Conservation (phyloP, 2,888 invertebrate genomes). For the Clivina fossor region DNA sequence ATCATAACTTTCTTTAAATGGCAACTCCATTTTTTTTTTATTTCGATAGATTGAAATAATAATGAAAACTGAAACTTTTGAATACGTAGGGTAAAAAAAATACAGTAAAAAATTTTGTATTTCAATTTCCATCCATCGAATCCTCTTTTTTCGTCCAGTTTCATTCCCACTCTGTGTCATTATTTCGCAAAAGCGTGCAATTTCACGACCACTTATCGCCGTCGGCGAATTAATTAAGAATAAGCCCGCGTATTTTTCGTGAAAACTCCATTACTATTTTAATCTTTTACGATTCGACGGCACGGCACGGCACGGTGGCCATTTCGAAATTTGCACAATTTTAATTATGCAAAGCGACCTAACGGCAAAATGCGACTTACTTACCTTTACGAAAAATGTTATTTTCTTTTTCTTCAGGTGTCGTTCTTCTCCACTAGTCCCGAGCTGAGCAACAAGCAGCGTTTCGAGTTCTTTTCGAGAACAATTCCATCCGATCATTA, state of each 20-base stretch:
- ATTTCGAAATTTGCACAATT: conserved; percentile 27
- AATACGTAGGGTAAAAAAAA: no score
- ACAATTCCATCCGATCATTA: conserved; percentile 95
- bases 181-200: conserved; percentile 15
- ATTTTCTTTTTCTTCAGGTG: conserved; percentile 66
- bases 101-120: no score
- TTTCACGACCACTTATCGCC: conserved; percentile 10
- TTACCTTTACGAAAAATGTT: conserved; percentile 3
- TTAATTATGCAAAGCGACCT: conserved; percentile 29
- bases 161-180: no score
- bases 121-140: no score
- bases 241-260: conserved; percentile 24
- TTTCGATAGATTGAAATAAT: no score
- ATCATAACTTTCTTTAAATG: no score
- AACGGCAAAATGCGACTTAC: not conserved
- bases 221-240: conserved; percentile 28
- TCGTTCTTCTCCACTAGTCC: conserved; percentile 95
- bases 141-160: no score
- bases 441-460: conserved; percentile 89
- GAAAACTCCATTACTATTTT: conserved; percentile 24
- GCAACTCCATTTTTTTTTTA: no score
- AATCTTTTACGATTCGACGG: no score
- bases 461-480: conserved; percentile 91
- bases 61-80: no score
- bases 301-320: no score